Conservation (phyloP, 2,888 invertebrate genomes). For the Lithodes maja region DNA sequence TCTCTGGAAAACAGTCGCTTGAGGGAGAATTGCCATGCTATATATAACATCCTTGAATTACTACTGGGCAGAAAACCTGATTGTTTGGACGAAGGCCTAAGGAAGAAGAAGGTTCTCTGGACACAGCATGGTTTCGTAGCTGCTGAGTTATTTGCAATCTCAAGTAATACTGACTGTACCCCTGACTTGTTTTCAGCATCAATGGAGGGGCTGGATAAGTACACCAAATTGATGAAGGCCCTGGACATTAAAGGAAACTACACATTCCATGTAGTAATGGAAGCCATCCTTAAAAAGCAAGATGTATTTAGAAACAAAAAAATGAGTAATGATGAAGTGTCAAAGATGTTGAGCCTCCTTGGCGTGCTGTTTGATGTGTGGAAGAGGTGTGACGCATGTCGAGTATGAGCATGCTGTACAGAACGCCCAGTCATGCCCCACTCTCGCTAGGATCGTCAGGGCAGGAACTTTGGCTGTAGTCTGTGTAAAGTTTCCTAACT, state of each 20-base stretch:
- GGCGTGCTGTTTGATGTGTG: slow-evolving; percentile 18
- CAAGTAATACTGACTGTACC: slow-evolving; percentile 19
- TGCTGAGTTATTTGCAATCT: slow-evolving; percentile 22
- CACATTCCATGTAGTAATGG: background rate
- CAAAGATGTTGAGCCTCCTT: slow-evolving; percentile 37
- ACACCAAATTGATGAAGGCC: slow-evolving; percentile 16
- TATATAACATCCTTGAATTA: slow-evolving; percentile 32
- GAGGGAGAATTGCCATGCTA: slow-evolving; percentile 5
- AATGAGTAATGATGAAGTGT: slow-evolving; percentile 22
- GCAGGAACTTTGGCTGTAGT: too few relatives aligned
- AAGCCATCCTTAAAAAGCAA: slow-evolving; percentile 21
- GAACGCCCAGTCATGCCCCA: too few relatives aligned
- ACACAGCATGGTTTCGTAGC: slow-evolving; percentile 33
- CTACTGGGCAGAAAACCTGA: background rate
- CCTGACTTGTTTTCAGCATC: slow-evolving; percentile 42
- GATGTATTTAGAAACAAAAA: background rate
- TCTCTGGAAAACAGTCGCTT: background rate
- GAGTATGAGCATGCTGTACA: too few relatives aligned
- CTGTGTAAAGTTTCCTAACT: too few relatives aligned
- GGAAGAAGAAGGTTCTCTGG: slow-evolving; percentile 15
- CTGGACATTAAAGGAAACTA: slow-evolving; percentile 9
- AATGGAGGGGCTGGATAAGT: slow-evolving; percentile 26
- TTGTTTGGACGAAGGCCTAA: background rate
- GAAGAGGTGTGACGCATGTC: too few relatives aligned
- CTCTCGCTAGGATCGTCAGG: too few relatives aligned